These are phyloP conservation scores for Idris sp. DNA, from an alignment of 1,140 invertebrate species.

Conservation along the genomic window DNA sequence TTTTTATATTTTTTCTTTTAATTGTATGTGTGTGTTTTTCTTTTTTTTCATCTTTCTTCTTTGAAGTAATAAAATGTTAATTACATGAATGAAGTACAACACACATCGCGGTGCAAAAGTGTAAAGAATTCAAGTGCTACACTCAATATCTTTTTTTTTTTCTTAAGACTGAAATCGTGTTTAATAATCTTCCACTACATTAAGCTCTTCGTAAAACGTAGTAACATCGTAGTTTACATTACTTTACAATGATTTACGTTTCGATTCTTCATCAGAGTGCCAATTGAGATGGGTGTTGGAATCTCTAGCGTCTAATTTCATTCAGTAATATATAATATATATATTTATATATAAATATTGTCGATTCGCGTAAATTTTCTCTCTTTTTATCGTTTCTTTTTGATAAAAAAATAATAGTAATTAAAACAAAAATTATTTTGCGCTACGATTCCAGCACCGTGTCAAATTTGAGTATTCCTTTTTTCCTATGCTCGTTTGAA, in stretches of 20 bases:
- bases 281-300: slow-evolving; percentile 74
- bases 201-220: slow-evolving; percentile 80
- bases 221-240: slow-evolving; percentile 79
- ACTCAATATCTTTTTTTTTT: slow-evolving; percentile 72
- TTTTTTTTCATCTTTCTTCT: slow-evolving; percentile 68
- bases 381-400: slow-evolving; percentile 7
- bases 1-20: slow-evolving; percentile 4
- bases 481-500: slow-evolving; percentile 50
- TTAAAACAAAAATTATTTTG: no score
- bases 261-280: slow-evolving; percentile 70
- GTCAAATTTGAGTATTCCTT: no score
- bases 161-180: slow-evolving; percentile 74
- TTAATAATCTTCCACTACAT: slow-evolving; percentile 78
- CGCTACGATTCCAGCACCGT: slow-evolving; percentile 71
- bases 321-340: no score
- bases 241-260: slow-evolving; percentile 76
- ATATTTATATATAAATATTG: slow-evolving; percentile 58
- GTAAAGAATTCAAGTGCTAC: slow-evolving; percentile 77
- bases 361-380: slow-evolving; percentile 31
- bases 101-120: slow-evolving; percentile 79
- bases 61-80: slow-evolving; percentile 78
- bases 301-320: slow-evolving; percentile 60
- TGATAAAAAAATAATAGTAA: no score
- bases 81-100: slow-evolving; percentile 78
- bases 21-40: slow-evolving; percentile 1